These are phyloP conservation scores for Heliconius charithonia DNA, from an alignment of 2,888 invertebrate species.

Conservation along the genomic window DNA sequence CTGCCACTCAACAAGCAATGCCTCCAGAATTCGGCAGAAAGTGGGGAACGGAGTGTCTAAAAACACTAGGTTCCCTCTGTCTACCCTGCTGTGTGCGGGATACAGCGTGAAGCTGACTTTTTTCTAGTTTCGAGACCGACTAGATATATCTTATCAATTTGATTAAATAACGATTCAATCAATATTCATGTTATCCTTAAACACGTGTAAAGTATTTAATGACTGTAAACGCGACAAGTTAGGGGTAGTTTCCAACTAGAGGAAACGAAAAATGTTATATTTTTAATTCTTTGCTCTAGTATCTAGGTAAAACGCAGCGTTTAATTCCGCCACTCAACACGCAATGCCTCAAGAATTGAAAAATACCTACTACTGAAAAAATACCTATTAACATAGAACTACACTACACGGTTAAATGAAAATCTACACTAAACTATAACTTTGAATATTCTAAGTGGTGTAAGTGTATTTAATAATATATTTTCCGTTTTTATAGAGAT, in stretches of 20 bases:
- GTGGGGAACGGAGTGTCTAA: too few species aligned
- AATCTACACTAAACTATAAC: too few species aligned
- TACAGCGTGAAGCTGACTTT: too few species aligned
- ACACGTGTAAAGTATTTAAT: too few species aligned
- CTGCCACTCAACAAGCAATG: too few species aligned
- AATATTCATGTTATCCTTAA: background rate
- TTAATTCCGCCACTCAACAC: background rate
- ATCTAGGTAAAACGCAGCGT: background rate
- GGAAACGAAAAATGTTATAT: background rate
- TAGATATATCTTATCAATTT: background rate
- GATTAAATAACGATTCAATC: background rate
- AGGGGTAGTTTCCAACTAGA: background rate
- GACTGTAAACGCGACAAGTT: background rate
- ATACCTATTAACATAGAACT: too few species aligned
- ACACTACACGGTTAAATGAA: too few species aligned
- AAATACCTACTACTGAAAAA: too few species aligned
- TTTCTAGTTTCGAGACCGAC: background rate
- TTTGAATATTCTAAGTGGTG: background rate
- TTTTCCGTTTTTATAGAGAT: background rate
- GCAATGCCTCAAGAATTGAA: background rate
- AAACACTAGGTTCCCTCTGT: too few species aligned
- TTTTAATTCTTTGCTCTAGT: background rate
- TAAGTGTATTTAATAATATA: background rate
- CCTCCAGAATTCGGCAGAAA: too few species aligned
- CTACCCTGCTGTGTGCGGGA: too few species aligned